Evolutionary conservation across 2,797 vertebrate genomes (phyloP), one percentile per base, ranked within the genome.

Genomic region (Tarsius wallacei): DNA sequence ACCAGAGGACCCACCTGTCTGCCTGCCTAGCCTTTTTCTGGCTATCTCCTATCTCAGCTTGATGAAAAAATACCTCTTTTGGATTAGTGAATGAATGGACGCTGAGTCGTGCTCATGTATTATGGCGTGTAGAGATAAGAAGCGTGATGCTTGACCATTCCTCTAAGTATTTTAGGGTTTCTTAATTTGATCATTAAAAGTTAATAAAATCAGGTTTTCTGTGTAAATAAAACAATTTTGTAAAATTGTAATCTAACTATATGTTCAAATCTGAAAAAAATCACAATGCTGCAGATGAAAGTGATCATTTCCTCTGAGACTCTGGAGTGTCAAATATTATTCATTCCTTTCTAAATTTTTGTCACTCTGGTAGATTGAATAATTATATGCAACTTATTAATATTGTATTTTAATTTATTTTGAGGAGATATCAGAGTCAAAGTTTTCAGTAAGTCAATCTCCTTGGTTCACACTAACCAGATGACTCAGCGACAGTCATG

Each of bases 341-440:
- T 26, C 4, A 31, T 2, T 47, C 42, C 76, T 71, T 80, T 17
- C 59, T 70, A 77, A 77, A n/a, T 2, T 77, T 53, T 49, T 59
- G 13, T 10, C 8, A 49, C 21, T 68, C 59, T 70, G 53, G 15
- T 51, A 86, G 24, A 26, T 87, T 42, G 11, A 66, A 53, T 64
- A 92, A 63, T 70, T 86, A 33, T 10, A 14, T 59, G 33, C 47
- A 7, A 10, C 5, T 59, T 16, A 51, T 21, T 66, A 63, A 47
- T 51, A 83, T 88, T 88, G 59, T 70, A 42, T 88, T 53, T 42
- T 96, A 42, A 80, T 55, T 94, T 63, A 71, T 33, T 87, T 90
- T 91, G 15, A 21, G 42, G 49, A 33, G 17, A 78, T 28, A 36
- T 42, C 22, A 84, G 47, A 28, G 51, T 89, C 19, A 77, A 57